Base-by-base conservation (phyloP, 2,888 invertebrate species). In the Cybosia mesomella region DNA sequence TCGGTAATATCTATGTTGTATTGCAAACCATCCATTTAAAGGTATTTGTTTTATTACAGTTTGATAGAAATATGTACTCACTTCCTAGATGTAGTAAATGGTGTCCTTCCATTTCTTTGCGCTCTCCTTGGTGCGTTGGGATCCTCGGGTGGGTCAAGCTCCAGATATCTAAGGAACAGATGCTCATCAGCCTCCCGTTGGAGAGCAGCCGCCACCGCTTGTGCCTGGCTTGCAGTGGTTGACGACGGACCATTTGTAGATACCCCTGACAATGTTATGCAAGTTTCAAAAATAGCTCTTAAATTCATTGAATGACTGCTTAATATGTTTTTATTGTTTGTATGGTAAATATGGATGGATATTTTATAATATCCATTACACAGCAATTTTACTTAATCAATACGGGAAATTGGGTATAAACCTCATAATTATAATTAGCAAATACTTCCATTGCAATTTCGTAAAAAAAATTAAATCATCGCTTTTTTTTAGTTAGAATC, bases 61-160 rank as follows among this genome's bases (percentile, higher is more conserved):
- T 39, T 15, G 13, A 15, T 3, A 15, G 15, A 15, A 4, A 0
- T 11, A n/a, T 49, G 49, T n/a, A 86, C 92, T 92, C 67, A 95
- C 90, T 95, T 95, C 86, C 97, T 97, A 58, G 98, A 97, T 71
- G 97, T 96, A 21, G 98, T 98, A 85, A 98, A 98, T 0, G 98
- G 98, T 1, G 98, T 98, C 68, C 98, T 95, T 13, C 98, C 98
- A 73, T 96, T 95, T 73, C 95, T 91, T 71, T 95, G 96, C 0
- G 96, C 89, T 77, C 93, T 95, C 71, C 94, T 90, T 63, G 96
- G 96, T 21, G 93, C 95, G 73, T 89, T 95, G 54, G 94, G 96
- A 71, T 97, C 97, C 79, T 97, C 97, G 11, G 96, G 94, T 0
- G 98, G 98, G 90, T 98, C 98, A 77, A 98, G 94, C 89, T 98